Base-by-base conservation (phyloP, 2,888 invertebrate genomes). In the Harpagoxenus sublaevis region DNA sequence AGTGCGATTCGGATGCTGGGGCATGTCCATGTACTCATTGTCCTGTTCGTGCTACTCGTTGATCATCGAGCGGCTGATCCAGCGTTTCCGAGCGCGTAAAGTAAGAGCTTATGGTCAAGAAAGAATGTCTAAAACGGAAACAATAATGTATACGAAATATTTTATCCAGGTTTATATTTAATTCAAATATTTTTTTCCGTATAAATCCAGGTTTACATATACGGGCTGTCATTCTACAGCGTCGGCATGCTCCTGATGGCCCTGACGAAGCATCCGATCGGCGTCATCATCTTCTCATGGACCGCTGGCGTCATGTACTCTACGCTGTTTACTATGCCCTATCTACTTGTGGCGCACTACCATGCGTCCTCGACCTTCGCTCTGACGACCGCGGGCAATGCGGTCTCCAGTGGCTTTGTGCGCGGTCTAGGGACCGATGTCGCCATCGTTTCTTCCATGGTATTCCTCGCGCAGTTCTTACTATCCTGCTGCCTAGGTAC, bases 231-330 rank as follows among this genome's bases (percentile, higher is more conserved):
- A 86, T 97, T 98, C 68, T 99, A 99, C 95, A 98, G 98, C 77
- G 95, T 96, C 39, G 99, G 99, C 6, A 99, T 99, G 98, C 96
- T 97, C 85, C 94, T 98, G 89, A 97, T 99, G 97, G 98, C 98
- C 0, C 92, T 97, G 9, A 96, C 97, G 0, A 96, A 97, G 66
- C 97, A 98, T 84, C 97, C 97, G 85, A 96, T 97, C 23, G 98
- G 98, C 5, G 98, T 98, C 0, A 97, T 99, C 62, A 94, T 98
- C 60, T 98, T 98, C 95, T 98, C 99, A 89, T 98, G 98, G 97
- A 97, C 98, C 0, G 99, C 99, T 1, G 99, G 99, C 2, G 97
- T 99, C 68, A 99, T 99, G 98, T 99, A 99, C 95, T 99, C 99
- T 18, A 99, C 99, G 0, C 96, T 99, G 42, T 99, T 99, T 95